Evolutionary conservation across 1,140 invertebrate genomes (phyloP).

Genomic region (Scaptomyza pallida): DNA sequence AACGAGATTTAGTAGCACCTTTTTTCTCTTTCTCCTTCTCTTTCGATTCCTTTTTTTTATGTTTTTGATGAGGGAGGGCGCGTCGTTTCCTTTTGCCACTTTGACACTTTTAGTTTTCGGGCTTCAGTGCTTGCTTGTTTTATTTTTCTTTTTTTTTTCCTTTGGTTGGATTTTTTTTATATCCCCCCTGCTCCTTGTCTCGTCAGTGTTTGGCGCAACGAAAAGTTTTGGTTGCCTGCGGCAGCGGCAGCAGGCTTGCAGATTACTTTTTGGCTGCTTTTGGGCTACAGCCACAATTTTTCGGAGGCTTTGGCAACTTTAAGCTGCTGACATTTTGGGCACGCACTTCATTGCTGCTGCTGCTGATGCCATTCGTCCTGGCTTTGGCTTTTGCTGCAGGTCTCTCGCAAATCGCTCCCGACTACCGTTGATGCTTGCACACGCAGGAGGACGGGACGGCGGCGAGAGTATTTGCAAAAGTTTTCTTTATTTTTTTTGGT

Average conservation of each 20-base stretch:
- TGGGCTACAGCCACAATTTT: conserved; percentile 20
- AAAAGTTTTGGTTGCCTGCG: conserved; percentile 72
- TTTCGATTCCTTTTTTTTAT: conserved; percentile 17
- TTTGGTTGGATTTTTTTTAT: conserved; percentile 3
- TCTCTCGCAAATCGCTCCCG: conserved; percentile 47
- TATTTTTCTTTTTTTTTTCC: conserved; percentile 27
- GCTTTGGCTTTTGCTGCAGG: conserved; percentile 6
- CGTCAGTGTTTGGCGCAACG: conserved; percentile 18
- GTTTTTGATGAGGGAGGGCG: conserved; percentile 7
- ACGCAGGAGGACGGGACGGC: too few species aligned
- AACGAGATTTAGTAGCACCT: conserved; percentile 62
- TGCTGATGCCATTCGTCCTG: conserved; percentile 23
- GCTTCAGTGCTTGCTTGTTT: conserved; percentile 31
- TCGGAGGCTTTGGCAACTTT: conserved; percentile 58
- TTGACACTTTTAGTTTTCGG: conserved; percentile 74
- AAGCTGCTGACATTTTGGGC: conserved; percentile 78
- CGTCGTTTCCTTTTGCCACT: conserved; percentile 60
- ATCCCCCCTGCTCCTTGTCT: not conserved
- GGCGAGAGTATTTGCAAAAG: conserved; percentile 37
- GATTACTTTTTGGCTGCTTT: conserved; percentile 70
- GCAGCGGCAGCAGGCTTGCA: conserved; percentile 67
- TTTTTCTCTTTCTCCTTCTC: conserved; percentile 22
- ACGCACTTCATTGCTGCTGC: conserved; percentile 59
- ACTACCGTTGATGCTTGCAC: conserved; percentile 20
- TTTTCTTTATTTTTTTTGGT: conserved; percentile 30